Conservation (phyloP, 2,113 vertebrate species). For the Cyrtonyx montezumae region DNA sequence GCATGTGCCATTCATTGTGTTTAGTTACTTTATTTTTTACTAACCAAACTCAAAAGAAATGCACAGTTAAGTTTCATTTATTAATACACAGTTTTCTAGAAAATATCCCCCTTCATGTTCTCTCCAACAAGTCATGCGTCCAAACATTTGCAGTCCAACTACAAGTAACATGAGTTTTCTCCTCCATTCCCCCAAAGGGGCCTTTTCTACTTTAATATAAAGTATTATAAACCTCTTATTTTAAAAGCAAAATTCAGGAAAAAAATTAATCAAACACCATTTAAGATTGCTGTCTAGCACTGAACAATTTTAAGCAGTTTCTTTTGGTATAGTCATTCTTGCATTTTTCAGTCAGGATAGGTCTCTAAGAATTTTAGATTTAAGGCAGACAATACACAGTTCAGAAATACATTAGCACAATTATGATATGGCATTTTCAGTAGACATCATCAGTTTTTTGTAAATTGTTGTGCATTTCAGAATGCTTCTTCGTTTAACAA, state of each 20-base stretch:
- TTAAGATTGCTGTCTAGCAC: background rate
- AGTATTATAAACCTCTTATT: constrained; percentile 31
- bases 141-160: background rate
- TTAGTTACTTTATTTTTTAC: constrained; percentile 51
- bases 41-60: constrained; percentile 19
- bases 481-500: background rate
- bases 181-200: background rate
- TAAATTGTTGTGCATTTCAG: background rate
- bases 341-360: background rate
- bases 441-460: background rate
- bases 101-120: background rate
- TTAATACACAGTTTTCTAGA: background rate
- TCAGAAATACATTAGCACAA: background rate
- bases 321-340: background rate
- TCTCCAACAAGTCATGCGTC: background rate
- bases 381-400: constrained; percentile 29
- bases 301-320: background rate
- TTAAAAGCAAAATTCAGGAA: background rate
- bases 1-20: background rate
- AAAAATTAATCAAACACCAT: background rate
- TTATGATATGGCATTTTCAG: background rate
- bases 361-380: background rate
- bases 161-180: background rate
- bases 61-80: constrained; percentile 30
- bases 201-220: constrained; percentile 52